Evolutionary conservation across 1,140 invertebrate genomes (phyloP), one percentile per base, ranked within the genome.

Genomic region (Spodoptera litura): DNA sequence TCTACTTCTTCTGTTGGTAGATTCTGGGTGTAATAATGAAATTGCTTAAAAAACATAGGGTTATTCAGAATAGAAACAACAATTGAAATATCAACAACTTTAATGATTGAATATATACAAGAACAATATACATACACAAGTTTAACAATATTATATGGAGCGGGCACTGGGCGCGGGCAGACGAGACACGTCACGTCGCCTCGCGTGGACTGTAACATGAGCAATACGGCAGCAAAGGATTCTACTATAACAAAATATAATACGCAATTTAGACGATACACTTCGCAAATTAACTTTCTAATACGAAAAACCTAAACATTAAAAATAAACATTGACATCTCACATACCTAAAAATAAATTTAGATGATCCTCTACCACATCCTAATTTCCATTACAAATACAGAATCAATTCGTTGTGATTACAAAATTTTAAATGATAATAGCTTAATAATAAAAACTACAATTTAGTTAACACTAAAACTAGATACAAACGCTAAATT

Each of bases 41-140:
- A 44, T 0, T 10, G 38, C 0, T 44, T 44, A 44, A 6, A 44
- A 38, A 61, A 4, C 5, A 13, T 35, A 13, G 15, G 35, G 35
- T 15, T 15, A 35, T 44, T 12, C 20, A 4, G 4, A 66, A 77
- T 27, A 25, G 25, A 68, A 73, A 79, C 61, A 81, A 49, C 11
- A 64, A 70, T 70, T 77, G 87, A 92, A 92, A 92, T 93, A 93
- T 93, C 91, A 93, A 93, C 91, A 93, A 92, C 88, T 93, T 93
- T 93, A 92, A 89, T 93, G 85, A 89, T 90, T 88, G 91, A 88
- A 91, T 92, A 93, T 93, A 93, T 92, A 93, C 90, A 92, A 87
- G 89, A 92, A 91, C 89, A 93, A 91, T 89, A 83, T 87, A 89
- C 81, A 85, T 87, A 88, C 85, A 87, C 77, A 83, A 81, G 82